Base-by-base conservation (phyloP, 2,797 vertebrate genomes). In the Liparis tanakae region DNA sequence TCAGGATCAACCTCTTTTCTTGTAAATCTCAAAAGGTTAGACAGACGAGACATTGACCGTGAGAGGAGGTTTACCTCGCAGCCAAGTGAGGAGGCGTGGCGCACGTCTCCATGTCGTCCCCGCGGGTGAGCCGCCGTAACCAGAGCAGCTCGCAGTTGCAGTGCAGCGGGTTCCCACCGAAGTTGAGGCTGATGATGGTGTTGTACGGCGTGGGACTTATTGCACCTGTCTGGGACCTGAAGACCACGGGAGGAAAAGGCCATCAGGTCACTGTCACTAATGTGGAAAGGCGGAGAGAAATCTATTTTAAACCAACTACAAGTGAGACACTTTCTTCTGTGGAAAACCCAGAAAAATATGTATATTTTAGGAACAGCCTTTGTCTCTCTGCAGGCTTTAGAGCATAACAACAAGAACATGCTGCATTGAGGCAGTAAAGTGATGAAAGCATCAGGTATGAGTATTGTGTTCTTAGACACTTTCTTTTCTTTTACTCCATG, bases 141-240 rank as follows among this genome's bases (percentile, higher is more conserved):
- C 97, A 98, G 17, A 98, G 87, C 70, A 98, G 91, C 79, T 98
- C 96, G 0, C 97, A 98, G 79, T 98, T 98, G 87, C 97, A 98
- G 86, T 98, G 97, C 74, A 98, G 90, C 0, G 97, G 97, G 79
- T 98, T 98, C 6, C 97, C 97, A 0, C 96, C 96, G 46, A 98
- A 97, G 78, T 96, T 97, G 10, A 98, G 88, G 85, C 94, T 95
- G 58, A 95, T 94, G 33, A 96, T 93, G 1, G 95, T 84, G 1
- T 95, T 95, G 86, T 95, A 96, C 6, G 96, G 95, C 0, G 96
- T 95, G 7, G 97, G 96, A 3, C 95, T 96, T 76, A 97, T 91
- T 7, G 95, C 94, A 0, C 96, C 96, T 0, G 95, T 95, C 75
- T 96, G 96, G 0, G 96, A 96, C 62, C 96, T 95, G 43, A 88